A percentile compares a stretch with the other conserved stretches of the same genome.
These are phyloP conservation scores for Junonia oenone DNA, from an alignment of 2,888 invertebrate genomes.

Conservation along the genomic window DNA sequence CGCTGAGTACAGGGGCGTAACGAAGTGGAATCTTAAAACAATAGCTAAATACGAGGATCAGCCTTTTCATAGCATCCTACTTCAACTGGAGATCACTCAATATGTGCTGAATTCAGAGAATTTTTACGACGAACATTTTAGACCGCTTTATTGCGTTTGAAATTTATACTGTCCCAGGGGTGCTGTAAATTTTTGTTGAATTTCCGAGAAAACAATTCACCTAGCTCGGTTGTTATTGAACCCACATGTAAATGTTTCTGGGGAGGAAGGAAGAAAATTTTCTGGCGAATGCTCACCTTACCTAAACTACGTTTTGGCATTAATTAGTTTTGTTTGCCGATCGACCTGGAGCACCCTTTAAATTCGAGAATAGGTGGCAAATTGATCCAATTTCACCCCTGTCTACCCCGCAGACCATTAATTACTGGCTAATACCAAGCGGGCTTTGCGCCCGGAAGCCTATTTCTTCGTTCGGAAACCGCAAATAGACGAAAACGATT, in stretches of 20 bases:
- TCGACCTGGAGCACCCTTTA: conserved; percentile 38
- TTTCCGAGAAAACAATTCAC: conserved; percentile 47
- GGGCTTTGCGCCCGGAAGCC: conserved; percentile 46
- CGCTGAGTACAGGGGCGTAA: conserved; percentile 68
- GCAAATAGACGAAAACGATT: conserved; percentile 73
- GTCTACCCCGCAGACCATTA: conserved; percentile 62
- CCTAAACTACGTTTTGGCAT: conserved; percentile 52
- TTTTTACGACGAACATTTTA: conserved; percentile 60
- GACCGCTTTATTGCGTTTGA: conserved; percentile 61
- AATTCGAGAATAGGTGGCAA: conserved; percentile 61
- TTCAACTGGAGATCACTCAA: conserved; percentile 67
- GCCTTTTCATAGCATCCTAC: conserved; percentile 56
- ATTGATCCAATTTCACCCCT: conserved; percentile 73
- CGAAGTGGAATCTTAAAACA: conserved; percentile 78
- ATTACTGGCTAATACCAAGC: conserved; percentile 63
- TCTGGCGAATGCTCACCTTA: conserved; percentile 32
- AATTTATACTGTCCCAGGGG: conserved; percentile 63
- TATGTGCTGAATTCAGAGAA: conserved; percentile 72
- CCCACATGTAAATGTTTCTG: conserved; percentile 25
- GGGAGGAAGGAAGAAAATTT: conserved; percentile 9
- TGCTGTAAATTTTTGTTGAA: conserved; percentile 51
- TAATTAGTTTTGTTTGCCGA: conserved; percentile 41
- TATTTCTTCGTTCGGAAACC: conserved; percentile 64
- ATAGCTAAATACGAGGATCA: conserved; percentile 73
- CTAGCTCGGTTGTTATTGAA: conserved; percentile 29